Base-by-base conservation (phyloP, 1,140 invertebrate species). In the Telenomus remus region DNA sequence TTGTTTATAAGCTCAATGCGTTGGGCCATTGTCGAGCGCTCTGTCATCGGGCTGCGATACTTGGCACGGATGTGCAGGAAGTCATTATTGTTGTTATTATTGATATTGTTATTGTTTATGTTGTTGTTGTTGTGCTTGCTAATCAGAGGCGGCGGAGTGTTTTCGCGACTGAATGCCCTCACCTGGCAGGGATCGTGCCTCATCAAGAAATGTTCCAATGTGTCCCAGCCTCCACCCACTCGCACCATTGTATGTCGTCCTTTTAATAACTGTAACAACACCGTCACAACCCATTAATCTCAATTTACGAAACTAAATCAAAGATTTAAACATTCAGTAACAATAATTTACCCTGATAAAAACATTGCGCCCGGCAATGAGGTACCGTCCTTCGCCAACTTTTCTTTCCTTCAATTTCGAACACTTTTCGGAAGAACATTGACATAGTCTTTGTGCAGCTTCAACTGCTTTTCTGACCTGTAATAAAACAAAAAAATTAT, bases 151-250 rank as follows among this genome's bases (percentile, higher is more conserved):
- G 82, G 84, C 49, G 82, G 82, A 74, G 81, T 88, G 79, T 81
- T 85, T 84, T 86, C 85, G 77, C 89, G 89, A 79, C 82, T 87
- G 89, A 91, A 81, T 70, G 91, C 90, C 88, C 92, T 93, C 90
- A 92, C 92, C 91, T 94, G 92, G 89, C 95, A 96, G 43, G 96
- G 95, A 85, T 97, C 95, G 88, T 97, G 95, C 61, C 94, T 92
- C 80, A 94, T 91, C 81, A 97, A 89, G 87, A 97, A 98, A 88
- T 97, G 95, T 82, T 96, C 94, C 81, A 98, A 89, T 8, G 96
- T 97, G 86, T 97, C 95, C 96, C 95, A 97, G 44, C 95, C 93
- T 50, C 96, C 96, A 44, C 96, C 96, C 13, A 97, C 95, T 79
- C 96, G 91, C 9, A 98, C 96, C 96, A 97, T 98, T 89, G 97